Percentiles rank a stretch among this genome's conserved stretches.
phyloP scores from a whole-genome alignment of 2,113 vertebrate genomes.

The Campylomormyrus numenius region DNA sequence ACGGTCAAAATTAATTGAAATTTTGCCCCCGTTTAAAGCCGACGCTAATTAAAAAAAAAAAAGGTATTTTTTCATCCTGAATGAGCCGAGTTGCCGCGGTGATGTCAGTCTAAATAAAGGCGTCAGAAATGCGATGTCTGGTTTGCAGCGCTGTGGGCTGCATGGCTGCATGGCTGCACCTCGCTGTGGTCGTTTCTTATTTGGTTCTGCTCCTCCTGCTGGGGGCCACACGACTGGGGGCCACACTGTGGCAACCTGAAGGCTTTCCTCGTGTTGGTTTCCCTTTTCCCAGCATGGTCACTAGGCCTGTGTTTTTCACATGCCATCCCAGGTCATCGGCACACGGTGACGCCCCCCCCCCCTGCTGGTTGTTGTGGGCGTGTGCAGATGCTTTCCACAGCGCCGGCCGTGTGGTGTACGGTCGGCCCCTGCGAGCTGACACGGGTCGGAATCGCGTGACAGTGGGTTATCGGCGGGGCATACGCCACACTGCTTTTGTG shows the following conservation, averaged over 20 bases:
- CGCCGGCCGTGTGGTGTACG: not conserved
- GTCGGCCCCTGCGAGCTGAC: not conserved
- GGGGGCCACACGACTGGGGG: not conserved
- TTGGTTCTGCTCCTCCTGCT: not conserved
- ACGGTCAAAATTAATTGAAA: constrained; percentile 13
- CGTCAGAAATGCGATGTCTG: not conserved
- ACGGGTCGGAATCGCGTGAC: not conserved
- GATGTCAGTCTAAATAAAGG: not conserved
- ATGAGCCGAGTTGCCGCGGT: not conserved
- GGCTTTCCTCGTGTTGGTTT: not conserved
- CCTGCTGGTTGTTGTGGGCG: not conserved
- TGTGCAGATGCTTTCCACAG: not conserved
- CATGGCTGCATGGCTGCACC: no score
- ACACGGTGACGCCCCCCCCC: not conserved
- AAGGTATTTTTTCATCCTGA: not conserved
- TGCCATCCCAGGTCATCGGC: not conserved
- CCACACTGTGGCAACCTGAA: not conserved
- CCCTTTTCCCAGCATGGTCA: not conserved
- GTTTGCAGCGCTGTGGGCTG: not conserved
- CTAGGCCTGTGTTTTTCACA: not conserved
- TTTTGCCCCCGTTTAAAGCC: constrained; percentile 13
- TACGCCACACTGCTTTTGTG: not conserved
- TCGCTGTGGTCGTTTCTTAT: not conserved
- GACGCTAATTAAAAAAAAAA: not conserved
- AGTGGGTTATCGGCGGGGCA: not conserved